Evolutionary conservation across 2,797 vertebrate species (phyloP), one percentile per base, ranked within the genome.

Genomic region (Phyllotis vaccarum): DNA sequence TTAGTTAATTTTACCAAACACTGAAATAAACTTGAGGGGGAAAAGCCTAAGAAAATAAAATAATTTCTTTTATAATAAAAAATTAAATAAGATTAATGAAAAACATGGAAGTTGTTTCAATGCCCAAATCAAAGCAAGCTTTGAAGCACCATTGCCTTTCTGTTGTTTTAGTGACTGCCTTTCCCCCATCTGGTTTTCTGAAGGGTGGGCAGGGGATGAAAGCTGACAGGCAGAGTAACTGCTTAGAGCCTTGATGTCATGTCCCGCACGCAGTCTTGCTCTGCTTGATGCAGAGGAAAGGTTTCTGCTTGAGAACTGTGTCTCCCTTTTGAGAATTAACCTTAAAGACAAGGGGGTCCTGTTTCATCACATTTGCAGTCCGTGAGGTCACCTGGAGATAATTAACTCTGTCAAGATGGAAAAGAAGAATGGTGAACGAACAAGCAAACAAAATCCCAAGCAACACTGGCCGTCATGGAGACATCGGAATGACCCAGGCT

Each of bases 161-260:
- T 79, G 64, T 21, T 24, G 60, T 70, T 79, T 92, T 12, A 17
- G 43, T 93, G 52, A 34, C n/a, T 37, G 17, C 72, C 52, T 54
- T 79, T 92, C 83, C n/a, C 66, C 31, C 46, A 14, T 52, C 21
- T 81, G 54, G 40, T 92, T 95, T 97, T 89, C 86, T 92, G 93
- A 89, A 85, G 76, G 37, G 34, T 29, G 4, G 72, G 19, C 58
- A 62, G 85, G 86, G 10, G 79, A 94, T 62, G 75, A 89, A 46
- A 64, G 9, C 54, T 31, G 70, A 92, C 29, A 76, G 83, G 21
- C 46, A 40, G 21, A 52, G 60, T n/a, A 94, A 85, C 66, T 11
- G 85, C 62, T 54, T 40, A 54, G 22, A 40, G 34, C 16, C 75
- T 87, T 49, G 17, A 43, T 46, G 79, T 93, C 37, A 19, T 58